These are phyloP conservation scores for Eulemur rubriventer DNA, from an alignment of 2,797 vertebrate genomes.

Conservation along the genomic window DNA sequence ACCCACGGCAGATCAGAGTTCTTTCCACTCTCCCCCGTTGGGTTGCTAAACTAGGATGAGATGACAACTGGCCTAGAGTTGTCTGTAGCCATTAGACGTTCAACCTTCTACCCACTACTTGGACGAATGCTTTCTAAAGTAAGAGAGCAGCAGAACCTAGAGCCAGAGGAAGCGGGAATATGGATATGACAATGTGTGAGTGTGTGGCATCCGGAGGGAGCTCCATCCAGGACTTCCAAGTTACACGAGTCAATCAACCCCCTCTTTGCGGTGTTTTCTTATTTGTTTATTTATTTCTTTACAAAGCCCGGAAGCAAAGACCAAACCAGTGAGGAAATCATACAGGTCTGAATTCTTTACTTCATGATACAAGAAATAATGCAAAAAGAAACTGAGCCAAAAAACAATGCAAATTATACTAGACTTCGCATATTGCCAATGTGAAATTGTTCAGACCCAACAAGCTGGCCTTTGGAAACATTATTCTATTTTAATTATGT, in stretches of 20 bases:
- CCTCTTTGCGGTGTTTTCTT: background rate
- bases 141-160: background rate
- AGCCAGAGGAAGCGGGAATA: background rate
- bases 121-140: background rate
- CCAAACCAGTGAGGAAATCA: background rate
- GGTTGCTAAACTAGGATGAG: background rate
- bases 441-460: background rate
- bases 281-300: background rate
- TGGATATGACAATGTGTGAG: background rate
- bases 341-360: background rate
- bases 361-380: background rate
- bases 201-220: background rate
- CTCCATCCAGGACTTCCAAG: background rate
- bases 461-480: background rate
- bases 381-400: background rate
- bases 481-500: background rate
- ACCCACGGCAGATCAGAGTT: background rate
- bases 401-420: background rate
- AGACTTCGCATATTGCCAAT: background rate
- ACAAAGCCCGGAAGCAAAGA: background rate
- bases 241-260: background rate
- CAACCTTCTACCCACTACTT: background rate
- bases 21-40: background rate
- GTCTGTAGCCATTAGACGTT: background rate
- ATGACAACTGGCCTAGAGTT: background rate